Evolutionary conservation across 2,797 vertebrate genomes (phyloP), one percentile per base, ranked within the genome.

Genomic region (Lophotriccus pileatus): DNA sequence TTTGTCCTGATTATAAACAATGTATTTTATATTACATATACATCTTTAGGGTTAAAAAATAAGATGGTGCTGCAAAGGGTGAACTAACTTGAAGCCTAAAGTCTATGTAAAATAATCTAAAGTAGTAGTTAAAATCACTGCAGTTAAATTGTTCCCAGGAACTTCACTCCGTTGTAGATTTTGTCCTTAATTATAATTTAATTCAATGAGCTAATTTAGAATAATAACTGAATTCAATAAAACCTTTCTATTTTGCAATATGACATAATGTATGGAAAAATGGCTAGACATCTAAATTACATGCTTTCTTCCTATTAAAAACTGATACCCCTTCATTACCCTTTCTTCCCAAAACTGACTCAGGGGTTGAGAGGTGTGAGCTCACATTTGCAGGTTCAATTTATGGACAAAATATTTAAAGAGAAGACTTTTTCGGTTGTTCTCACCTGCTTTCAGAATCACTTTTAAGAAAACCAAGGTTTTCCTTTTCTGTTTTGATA

Each of bases 171-270:
- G 15, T 63, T 92, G 16, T 60, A 68, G 62, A 68, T 70, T 92
- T 59, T 83, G n/a, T 46, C 64, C 39, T 85, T 84, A 76, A 82
- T 86, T 92, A 30, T 73, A 18, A 63, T 86, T 74, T 64, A 67
- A 89, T 83, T 70, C 73, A 89, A 15, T 81, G 69, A 91, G 25
- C 49, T 94, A 75, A 91, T 95, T 91, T 87, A 88, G 50, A 88
- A 66, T 83, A 91, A 63, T 92, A 77, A 67, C 12, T 76, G 25
- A 79, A 93, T 85, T 83, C 72, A 79, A 73, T 59, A 90, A 92
- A 94, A 55, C 23, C 20, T 77, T 91, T 83, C 23, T 86, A 32
- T 85, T 95, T 95, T 94, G 70, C 62, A 81, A 28, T 89, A 60
- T 93, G 56, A 80, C 41, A 70, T 67, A 75, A 66, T 28, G 27